Percentiles rank a stretch among this genome's conserved stretches.
These are phyloP conservation scores for Abscondita cerata DNA, from an alignment of 2,888 invertebrate genomes.

Conservation along the genomic window DNA sequence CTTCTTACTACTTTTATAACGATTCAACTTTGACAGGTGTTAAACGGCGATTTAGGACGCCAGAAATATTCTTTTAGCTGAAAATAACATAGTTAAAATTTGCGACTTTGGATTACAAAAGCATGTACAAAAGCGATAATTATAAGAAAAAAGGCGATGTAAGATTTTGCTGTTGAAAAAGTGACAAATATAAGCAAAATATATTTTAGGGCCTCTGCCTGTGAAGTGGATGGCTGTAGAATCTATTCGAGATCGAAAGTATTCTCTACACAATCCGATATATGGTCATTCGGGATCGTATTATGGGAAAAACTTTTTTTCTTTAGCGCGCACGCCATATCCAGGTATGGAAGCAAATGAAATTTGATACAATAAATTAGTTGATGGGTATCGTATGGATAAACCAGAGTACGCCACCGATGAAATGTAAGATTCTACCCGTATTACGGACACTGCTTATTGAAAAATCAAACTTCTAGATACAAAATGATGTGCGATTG, in stretches of 20 bases:
- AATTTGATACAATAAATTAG: slow-evolving; percentile 88
- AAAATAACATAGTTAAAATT: slow-evolving; percentile 94
- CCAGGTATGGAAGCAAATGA: slow-evolving; percentile 93
- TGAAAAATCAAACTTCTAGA: too few relatives aligned
- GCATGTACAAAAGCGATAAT: slow-evolving; percentile 93
- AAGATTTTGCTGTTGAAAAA: too few relatives aligned
- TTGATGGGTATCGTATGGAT: slow-evolving; percentile 94
- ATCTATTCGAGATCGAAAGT: slow-evolving; percentile 92
- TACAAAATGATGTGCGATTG: slow-evolving; percentile 97
- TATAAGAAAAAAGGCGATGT: slow-evolving; percentile 98
- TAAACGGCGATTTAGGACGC: slow-evolving; percentile 98
- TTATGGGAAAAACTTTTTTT: slow-evolving; percentile 99
- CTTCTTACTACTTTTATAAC: neutral
- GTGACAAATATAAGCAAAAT: too few relatives aligned
- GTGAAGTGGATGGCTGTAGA: slow-evolving; percentile 99
- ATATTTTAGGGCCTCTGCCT: too few relatives aligned
- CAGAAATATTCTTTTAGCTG: slow-evolving; percentile 94
- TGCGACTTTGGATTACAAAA: slow-evolving; percentile 96
- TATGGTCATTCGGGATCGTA: slow-evolving; percentile 97
- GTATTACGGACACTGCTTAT: too few relatives aligned
- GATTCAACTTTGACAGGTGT: too few relatives aligned
- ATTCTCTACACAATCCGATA: slow-evolving; percentile 91
- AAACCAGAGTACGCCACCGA: slow-evolving; percentile 93
- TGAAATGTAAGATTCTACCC: too few relatives aligned
- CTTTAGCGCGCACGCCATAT: slow-evolving; percentile 94